phyloP scores from a whole-genome alignment of 2,888 invertebrate species.

The Microctonus brassicae region DNA sequence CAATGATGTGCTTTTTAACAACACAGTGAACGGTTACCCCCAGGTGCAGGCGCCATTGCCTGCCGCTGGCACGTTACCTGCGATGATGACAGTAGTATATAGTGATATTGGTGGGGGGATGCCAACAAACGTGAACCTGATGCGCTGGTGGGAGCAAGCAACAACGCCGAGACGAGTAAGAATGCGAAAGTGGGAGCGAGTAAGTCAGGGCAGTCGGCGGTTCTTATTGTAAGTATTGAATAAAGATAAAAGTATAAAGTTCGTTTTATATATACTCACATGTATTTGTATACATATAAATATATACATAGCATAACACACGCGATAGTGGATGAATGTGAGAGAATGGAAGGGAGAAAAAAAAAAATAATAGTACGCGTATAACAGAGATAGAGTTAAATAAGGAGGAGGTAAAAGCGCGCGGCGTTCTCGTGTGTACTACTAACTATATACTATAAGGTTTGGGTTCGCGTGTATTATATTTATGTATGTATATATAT shows the following conservation, averaged over 20 bases:
- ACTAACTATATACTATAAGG: conserved; percentile 3
- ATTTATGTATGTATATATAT: too few species aligned
- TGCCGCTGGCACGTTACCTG: conserved; percentile 53
- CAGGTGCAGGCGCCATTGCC: conserved; percentile 63
- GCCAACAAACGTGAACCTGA: conserved; percentile 8
- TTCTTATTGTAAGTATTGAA: conserved; percentile 20
- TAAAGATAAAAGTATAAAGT: conserved; percentile 16
- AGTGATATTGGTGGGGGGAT: conserved; percentile 18
- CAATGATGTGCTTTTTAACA: conserved; percentile 40
- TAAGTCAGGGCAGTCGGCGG: conserved; percentile 11
- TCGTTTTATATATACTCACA: too few species aligned
- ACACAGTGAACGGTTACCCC: conserved; percentile 59
- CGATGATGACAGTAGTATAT: conserved; percentile 18
- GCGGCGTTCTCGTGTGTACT: background rate
- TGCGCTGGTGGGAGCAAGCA: conserved; percentile 15
- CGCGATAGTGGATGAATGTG: too few species aligned
- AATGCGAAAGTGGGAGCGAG: conserved; percentile 16
- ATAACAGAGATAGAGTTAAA: conserved; percentile 13
- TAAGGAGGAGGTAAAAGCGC: conserved; percentile 2
- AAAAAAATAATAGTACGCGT: background rate
- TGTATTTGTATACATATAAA: background rate
- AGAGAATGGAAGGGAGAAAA: background rate
- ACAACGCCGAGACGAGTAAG: conserved; percentile 14
- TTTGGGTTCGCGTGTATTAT: conserved; percentile 6
- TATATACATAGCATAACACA: too few species aligned